A percentile compares a stretch with the other conserved stretches of the same genome.
phyloP scores from a whole-genome alignment of 2,888 invertebrate species.

The Coleophora flavipennella region DNA sequence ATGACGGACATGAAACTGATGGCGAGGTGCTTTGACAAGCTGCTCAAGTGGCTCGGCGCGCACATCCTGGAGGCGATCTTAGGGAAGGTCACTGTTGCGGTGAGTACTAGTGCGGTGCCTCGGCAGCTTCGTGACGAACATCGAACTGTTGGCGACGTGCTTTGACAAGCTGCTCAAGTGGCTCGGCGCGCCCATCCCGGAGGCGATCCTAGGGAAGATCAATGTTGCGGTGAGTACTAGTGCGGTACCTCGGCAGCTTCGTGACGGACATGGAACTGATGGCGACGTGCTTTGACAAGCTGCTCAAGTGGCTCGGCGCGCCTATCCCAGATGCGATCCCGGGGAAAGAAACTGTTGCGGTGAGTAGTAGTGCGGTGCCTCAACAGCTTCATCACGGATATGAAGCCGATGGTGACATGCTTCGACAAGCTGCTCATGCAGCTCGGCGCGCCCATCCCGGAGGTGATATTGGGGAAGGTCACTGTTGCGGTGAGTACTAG shows the following conservation, averaged over 20 bases:
- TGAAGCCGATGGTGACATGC: too few species aligned
- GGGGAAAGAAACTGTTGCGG: conserved; percentile 97
- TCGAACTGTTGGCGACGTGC: conserved; percentile 99
- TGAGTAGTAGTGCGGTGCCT: conserved; percentile 99
- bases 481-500: too few species aligned
- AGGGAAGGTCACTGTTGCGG: too few species aligned
- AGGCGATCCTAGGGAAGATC: conserved; percentile 96
- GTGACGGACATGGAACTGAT: conserved; percentile 99
- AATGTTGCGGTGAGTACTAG: conserved; percentile 87
- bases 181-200: conserved; percentile 91
- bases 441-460: too few species aligned
- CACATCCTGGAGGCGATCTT: too few species aligned
- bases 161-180: conserved; percentile 96
- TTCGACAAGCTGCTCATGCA: too few species aligned
- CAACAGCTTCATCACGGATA: too few species aligned
- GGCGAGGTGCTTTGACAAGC: too few species aligned
- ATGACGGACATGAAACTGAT: too few species aligned
- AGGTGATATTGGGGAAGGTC: too few species aligned
- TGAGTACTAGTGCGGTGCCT: conserved; percentile 97
- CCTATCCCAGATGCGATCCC: conserved; percentile 96
- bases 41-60: too few species aligned
- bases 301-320: conserved; percentile 86
- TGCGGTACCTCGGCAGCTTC: conserved; percentile 97
- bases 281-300: conserved; percentile 98
- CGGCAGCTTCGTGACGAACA: conserved; percentile 98